Evolutionary conservation across 2,888 invertebrate species (phyloP), one percentile per base, ranked within the genome.

Genomic region (Trachelus tabidus): DNA sequence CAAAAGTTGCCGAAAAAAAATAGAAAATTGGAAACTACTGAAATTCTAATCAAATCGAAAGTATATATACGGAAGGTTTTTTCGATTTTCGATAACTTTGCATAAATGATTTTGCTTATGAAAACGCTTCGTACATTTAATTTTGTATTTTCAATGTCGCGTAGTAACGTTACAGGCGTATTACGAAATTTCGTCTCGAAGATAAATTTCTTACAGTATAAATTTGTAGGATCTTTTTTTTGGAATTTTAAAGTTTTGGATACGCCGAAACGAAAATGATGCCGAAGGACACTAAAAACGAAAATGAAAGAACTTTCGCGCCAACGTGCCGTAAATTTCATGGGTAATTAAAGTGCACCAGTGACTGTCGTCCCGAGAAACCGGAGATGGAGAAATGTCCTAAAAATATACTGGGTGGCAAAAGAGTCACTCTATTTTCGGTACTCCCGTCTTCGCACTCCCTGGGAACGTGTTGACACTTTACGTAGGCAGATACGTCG

Each of bases 1-100:
- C 33, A 75, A 77, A 75, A 77, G 69, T 75, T 77, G 68, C 2
- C 75, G 37, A 69, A 34, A 77, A 77, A 56, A 56, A 23, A 23
- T 4, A 40, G 40, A 6, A 40, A 40, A 40, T 15, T 15, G 15
- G 15, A 23, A 23, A 56, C 30, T 71, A 71, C 71, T 71, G 31
- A 34, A 71, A 71, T 71, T 71, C 9, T 31, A 56, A 56, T 56
- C 56, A 56, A 23, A 56, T 56, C 56, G 56, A 56, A 6, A 23
- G 56, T 56, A 56, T 56, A 6, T 40, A 0, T 40, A 37, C 4
- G 6, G 0, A 40, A 40, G 6, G 40, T 56, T 9, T 56, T 56
- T 56, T 23, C 23, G 15, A 56, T 56, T 56, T 56, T 56, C 15
- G 56, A 56, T 56, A 56, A 56, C 56, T 56, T 56, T 56, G 9